Conservation (phyloP, 2,888 invertebrate species). For the Drosophila pegasa region DNA sequence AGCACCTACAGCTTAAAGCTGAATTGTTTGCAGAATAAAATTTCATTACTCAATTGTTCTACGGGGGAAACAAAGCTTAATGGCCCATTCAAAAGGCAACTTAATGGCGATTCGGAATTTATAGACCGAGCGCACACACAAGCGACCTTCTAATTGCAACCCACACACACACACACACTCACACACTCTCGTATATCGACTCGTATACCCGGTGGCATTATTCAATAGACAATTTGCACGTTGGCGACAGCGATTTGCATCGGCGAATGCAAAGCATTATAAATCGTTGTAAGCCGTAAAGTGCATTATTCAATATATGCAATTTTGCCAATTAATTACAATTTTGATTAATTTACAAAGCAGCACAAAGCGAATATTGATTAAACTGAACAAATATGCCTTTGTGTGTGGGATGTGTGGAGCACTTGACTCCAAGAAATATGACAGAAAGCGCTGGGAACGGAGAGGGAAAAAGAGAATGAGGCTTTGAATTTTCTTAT, state of each 20-base stretch:
- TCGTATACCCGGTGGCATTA: slow-evolving; percentile 54
- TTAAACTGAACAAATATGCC: slow-evolving; percentile 42
- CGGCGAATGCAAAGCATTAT: slow-evolving; percentile 57
- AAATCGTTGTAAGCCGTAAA: slow-evolving; percentile 66
- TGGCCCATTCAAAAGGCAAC: slow-evolving; percentile 37
- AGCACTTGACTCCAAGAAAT: slow-evolving; percentile 18
- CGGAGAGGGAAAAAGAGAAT: neutral
- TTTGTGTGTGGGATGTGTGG: slow-evolving; percentile 22
- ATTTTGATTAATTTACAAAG: slow-evolving; percentile 67
- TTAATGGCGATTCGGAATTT: slow-evolving; percentile 42
- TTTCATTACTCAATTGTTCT: slow-evolving; percentile 40
- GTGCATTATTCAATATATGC: slow-evolving; percentile 72
- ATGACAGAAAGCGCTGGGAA: neutral
- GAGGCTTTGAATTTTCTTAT: neutral
- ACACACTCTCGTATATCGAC: slow-evolving; percentile 12
- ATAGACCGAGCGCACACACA: slow-evolving; percentile 55
- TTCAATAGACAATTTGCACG: slow-evolving; percentile 68
- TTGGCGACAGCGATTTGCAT: slow-evolving; percentile 75
- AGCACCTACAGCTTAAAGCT: slow-evolving; percentile 7
- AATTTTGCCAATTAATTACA: slow-evolving; percentile 75
- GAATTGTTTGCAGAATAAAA: slow-evolving; percentile 18
- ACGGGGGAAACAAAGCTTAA: slow-evolving; percentile 22
- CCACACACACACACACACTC: slow-evolving; percentile 31
- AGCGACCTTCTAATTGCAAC: slow-evolving; percentile 43
- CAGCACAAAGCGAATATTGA: slow-evolving; percentile 67